Evolutionary conservation across 2,113 vertebrate species (phyloP), one percentile per base, ranked within the genome.

Genomic region (Aegithalos caudatus): DNA sequence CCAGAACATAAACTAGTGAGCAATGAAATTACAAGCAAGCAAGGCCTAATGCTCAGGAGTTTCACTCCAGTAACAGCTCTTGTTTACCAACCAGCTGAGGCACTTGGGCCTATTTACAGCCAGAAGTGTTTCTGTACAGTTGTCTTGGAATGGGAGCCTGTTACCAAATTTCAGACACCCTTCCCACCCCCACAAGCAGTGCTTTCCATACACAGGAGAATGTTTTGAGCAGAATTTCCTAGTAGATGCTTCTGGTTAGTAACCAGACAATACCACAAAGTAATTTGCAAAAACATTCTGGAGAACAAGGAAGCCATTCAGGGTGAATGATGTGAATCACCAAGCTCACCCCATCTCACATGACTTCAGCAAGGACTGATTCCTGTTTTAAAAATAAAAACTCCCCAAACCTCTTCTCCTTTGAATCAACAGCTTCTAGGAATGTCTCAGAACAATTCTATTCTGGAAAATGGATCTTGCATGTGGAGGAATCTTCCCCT

Each of bases 241-340:
- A 38, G 61, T 81, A 84, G 82, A 93, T 71, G 45, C 77, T 83
- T 94, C 88, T 94, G 88, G 94, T 94, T 88, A 88, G 81, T 67
- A 88, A 86, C 76, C 83, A 81, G 86, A 94, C 88, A 94, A 88
- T 91, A 92, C 61, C 76, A 95, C 90, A 78, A 90, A 95, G 67
- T 67, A 90, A 93, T 96, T 29, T 88, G 93, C 88, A 88, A 92
- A 97, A 97, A 84, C 76, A 81, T 78, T 92, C 76, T 93, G 82
- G 65, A 96, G 92, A 95, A 96, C 93, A 97, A 96, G 80, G 11
- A 73, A 96, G 72, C 37, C 92, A 93, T 95, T 97, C 86, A 93
- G 90, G 86, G 76, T 60, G 48, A 95, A 42, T 5, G 35, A 77
- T 61, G 77, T 93, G 96, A 97, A 93, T 94, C 88, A 90, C 57